Evolutionary conservation across 1,140 invertebrate genomes (phyloP), one percentile per base, ranked within the genome.

Genomic region (Hycleus cichorii): DNA sequence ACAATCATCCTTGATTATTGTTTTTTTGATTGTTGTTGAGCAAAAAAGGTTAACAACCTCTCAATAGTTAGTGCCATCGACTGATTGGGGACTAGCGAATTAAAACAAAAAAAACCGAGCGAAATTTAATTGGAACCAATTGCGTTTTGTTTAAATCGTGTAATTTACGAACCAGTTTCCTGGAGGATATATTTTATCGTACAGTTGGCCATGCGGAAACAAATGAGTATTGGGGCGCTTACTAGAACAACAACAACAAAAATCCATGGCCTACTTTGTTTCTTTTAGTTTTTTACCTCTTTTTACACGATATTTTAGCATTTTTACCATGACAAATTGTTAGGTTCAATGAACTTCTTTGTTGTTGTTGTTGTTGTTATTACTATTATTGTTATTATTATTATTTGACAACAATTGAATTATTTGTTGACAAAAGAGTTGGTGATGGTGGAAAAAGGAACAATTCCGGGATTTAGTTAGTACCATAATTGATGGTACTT

Each of bases 171-270:
- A 32, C 32, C 32, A 32, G 32, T 32, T 32, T 32, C 32, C 32
- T 32, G 7, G 7, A 32, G 32, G 32, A 32, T 32, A 32, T 32
- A 32, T 7, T 32, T 32, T 32, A 32, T 32, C 7, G 32, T 32
- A 32, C 7, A 45, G 51, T 53, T 53, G 51, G 42, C 51, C 51
- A 53, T 53, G 51, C 51, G 51, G 51, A 53, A 53, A 53, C 46
- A 45, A 53, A 27, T 24, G 32, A 32, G 32, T 32, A 32, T 7
- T 32, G 32, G 32, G 32, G 32, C 32, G 32, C 32, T 32, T 32
- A 7, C 32, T 32, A 32, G 32, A 32, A 32, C 32, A 32, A 32
- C 32, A 32, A 4, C 4, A 4, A 32, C 32, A 32, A 53, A 53
- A 53, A 53, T 53, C 42, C 26, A 32, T 45, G 51, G 46, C 51